Evolutionary conservation across 2,797 vertebrate species (phyloP), one percentile per base, ranked within the genome.

Genomic region (Coranthus polyacanthus): DNA sequence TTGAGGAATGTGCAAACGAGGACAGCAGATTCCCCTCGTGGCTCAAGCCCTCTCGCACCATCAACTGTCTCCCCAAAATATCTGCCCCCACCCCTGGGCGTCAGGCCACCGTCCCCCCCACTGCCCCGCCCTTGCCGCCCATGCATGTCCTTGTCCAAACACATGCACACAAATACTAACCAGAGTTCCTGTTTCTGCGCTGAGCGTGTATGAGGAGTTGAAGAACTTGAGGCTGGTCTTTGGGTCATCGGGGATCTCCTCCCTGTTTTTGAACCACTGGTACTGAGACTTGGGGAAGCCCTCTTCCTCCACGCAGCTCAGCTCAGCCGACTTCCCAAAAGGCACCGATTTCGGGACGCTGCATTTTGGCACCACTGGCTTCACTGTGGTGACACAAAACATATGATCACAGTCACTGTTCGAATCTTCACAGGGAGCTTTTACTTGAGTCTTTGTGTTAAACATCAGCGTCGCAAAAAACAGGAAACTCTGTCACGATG

Each of bases 291-390:
- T 95, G 0, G 98, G 98, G 82, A 93, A 96, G 5, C 97, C 98
- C 82, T 99, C 96, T 0, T 93, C 92, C 85, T 99, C 98, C 22
- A 95, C 82, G 46, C 98, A 99, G 55, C 93, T 93, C 29, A 99
- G 94, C 44, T 95, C 96, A 0, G 97, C 97, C 0, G 92, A 88
- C 91, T 98, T 98, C 54, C 98, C 98, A 10, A 98, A 95, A 0
- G 98, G 97, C 38, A 99, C 96, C 0, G 98, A 96, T 59, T 96
- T 95, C 0, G 98, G 98, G 44, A 98, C 96, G 0, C 86, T 93
- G 89, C 98, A 99, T 70, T 93, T 90, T 0, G 98, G 98, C 55
- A 88, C 87, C 45, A 97, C 95, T 0, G 98, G 98, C 79, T 96
- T 99, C 68, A 99, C 98, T 99, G 94, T 15, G 26, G 50, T 0